phyloP scores from a whole-genome alignment of 1,140 invertebrate genomes.

The Dolichoris vasculosae region DNA sequence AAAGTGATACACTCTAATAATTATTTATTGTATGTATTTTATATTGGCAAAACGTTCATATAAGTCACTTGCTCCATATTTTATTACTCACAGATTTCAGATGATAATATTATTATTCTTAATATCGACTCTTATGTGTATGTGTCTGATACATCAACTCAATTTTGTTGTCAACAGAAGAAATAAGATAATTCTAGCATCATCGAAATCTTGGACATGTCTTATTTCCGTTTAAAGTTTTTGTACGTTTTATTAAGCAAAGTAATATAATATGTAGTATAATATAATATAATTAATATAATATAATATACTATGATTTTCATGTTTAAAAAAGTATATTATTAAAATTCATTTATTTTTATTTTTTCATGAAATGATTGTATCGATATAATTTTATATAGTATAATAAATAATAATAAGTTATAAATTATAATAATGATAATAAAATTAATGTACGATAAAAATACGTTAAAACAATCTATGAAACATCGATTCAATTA shows the following conservation, averaged over 20 bases:
- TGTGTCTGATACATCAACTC: slow-evolving; percentile 1
- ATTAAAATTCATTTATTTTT: neutral
- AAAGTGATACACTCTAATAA: no score
- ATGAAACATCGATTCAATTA: neutral
- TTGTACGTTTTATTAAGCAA: neutral
- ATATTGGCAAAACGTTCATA: neutral
- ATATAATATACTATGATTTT: neutral
- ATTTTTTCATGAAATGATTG: neutral
- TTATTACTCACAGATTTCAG: neutral
- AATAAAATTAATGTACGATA: neutral
- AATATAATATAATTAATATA: neutral
- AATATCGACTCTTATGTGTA: neutral
- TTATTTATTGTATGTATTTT: neutral
- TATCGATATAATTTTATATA: neutral
- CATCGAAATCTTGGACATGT: neutral
- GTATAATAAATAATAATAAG: neutral
- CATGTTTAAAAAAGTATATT: neutral
- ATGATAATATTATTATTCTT: slow-evolving; percentile 26
- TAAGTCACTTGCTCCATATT: neutral
- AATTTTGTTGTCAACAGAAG: slow-evolving; percentile 4
- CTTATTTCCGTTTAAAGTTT: neutral
- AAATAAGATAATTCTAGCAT: slow-evolving; percentile 34
- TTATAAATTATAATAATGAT: neutral
- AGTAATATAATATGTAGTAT: neutral
- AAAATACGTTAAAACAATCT: neutral